These are phyloP conservation scores for Acromyrmex charruanus DNA, from an alignment of 1,140 invertebrate genomes.

Conservation along the genomic window DNA sequence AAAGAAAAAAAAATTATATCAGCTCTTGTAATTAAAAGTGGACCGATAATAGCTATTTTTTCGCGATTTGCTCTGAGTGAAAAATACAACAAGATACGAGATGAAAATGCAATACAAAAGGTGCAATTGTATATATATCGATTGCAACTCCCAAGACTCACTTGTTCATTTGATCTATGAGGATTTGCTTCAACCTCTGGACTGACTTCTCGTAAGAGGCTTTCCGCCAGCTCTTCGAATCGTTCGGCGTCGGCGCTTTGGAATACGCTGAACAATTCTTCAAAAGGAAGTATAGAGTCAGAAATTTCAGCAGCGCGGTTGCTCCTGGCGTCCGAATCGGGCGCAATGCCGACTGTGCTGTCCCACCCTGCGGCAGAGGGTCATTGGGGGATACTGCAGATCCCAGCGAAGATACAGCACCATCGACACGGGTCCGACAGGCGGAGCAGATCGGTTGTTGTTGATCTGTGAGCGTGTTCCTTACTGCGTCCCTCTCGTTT, in stretches of 20 bases:
- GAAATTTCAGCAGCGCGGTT: conserved; percentile 89
- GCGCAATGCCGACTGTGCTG: conserved; percentile 88
- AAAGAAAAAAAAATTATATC: not conserved
- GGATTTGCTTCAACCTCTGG: conserved; percentile 90
- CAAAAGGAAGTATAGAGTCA: conserved; percentile 92
- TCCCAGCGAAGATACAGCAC: conserved; percentile 88
- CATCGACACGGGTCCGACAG: conserved; percentile 87
- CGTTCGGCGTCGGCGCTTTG: conserved; percentile 89
- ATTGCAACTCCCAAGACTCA: conserved; percentile 68
- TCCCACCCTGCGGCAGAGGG: conserved; percentile 94
- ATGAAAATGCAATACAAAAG: not conserved
- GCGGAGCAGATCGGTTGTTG: conserved; percentile 83
- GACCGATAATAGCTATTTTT: not conserved
- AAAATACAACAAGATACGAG: not conserved
- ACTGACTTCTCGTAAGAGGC: conserved; percentile 93
- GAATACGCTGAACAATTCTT: conserved; percentile 91
- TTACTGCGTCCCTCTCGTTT: conserved; percentile 83
- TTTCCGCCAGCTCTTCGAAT: conserved; percentile 92
- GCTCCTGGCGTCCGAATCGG: conserved; percentile 82
- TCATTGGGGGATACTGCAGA: conserved; percentile 91
- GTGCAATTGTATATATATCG: not conserved
- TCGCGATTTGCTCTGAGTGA: not conserved
- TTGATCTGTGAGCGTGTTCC: conserved; percentile 48
- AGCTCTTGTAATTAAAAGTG: not conserved
- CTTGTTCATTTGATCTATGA: conserved; percentile 88